Percentiles rank a stretch among this genome's conserved stretches.
These are phyloP conservation scores for Microcebus murinus DNA, from an alignment of 2,113 vertebrate species.

Conservation along the genomic window DNA sequence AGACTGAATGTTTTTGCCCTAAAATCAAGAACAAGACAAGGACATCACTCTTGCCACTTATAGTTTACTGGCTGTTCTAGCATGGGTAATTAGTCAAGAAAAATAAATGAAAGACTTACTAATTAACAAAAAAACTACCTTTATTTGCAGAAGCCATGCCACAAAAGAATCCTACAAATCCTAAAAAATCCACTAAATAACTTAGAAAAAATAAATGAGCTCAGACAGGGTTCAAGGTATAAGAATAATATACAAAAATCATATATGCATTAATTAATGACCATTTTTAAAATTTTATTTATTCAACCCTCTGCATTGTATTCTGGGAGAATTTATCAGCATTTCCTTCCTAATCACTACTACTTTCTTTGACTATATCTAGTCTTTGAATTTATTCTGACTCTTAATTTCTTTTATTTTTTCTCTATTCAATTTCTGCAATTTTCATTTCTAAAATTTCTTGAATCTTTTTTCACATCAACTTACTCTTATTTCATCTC, in stretches of 20 bases:
- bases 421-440: neutral
- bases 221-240: neutral
- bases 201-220: neutral
- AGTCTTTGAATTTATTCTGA: neutral
- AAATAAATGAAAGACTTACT: neutral
- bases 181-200: neutral
- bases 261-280: neutral
- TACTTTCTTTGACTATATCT: neutral
- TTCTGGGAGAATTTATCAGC: neutral
- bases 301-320: neutral
- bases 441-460: neutral
- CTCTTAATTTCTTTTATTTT: neutral
- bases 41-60: neutral
- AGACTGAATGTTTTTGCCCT: no score
- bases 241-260: neutral
- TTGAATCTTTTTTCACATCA: neutral
- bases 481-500: neutral
- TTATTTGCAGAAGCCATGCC: neutral
- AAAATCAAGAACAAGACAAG: no score
- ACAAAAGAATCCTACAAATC: no score
- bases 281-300: neutral
- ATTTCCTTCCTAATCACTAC: neutral
- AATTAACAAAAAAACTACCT: neutral
- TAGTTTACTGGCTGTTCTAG: neutral
- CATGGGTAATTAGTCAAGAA: neutral